phyloP scores from a whole-genome alignment of 2,113 vertebrate genomes.

The Prunella himalayana region DNA sequence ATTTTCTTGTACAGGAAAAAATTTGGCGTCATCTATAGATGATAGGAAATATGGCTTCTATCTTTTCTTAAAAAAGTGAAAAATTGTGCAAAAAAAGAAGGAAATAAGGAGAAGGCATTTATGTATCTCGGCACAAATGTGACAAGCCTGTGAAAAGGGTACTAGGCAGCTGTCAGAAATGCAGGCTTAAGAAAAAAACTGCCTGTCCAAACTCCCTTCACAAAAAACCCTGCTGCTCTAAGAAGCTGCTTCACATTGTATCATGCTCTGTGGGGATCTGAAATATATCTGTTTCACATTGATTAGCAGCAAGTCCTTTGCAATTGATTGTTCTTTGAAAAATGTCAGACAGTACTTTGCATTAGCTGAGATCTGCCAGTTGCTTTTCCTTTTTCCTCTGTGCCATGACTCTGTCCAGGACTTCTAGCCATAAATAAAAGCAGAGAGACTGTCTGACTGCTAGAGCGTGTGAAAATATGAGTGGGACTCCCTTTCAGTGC shows the following conservation, averaged over 20 bases:
- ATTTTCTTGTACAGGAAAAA: background rate
- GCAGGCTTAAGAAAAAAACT: background rate
- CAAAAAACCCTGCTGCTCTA: background rate
- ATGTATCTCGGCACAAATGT: background rate
- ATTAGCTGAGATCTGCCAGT: background rate
- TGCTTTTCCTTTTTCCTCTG: background rate
- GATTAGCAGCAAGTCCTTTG: background rate
- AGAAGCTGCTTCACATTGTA: background rate
- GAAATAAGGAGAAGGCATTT: background rate
- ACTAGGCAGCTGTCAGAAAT: background rate
- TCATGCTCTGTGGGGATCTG: background rate
- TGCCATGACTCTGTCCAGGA: background rate
- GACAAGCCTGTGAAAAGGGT: background rate
- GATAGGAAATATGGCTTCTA: background rate
- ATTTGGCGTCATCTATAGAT: background rate
- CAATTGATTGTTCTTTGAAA: background rate
- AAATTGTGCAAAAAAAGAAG: background rate
- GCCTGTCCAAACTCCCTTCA: background rate
- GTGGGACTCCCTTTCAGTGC: background rate
- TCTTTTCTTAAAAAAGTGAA: background rate
- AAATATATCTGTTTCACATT: background rate
- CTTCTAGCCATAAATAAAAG: background rate
- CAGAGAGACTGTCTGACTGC: background rate
- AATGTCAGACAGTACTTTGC: background rate
- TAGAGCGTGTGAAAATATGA: background rate